These are phyloP conservation scores for Myrmecobius fasciatus DNA, from an alignment of 2,113 vertebrate species.

Conservation along the genomic window DNA sequence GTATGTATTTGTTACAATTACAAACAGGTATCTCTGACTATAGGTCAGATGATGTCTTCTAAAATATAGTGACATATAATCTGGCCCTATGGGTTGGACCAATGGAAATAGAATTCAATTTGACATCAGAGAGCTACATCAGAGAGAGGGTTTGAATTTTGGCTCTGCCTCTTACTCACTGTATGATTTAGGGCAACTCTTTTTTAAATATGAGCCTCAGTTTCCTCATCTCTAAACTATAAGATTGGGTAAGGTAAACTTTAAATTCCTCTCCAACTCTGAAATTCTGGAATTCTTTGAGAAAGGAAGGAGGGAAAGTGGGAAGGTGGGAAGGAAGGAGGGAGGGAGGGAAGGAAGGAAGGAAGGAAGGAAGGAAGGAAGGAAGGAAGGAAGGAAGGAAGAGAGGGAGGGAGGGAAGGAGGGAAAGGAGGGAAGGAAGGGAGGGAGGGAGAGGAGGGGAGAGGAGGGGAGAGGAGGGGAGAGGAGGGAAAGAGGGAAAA, in stretches of 20 bases:
- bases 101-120: neutral
- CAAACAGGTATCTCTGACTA: neutral
- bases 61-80: neutral
- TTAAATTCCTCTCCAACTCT: neutral
- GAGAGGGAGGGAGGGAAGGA: too few species aligned
- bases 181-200: conserved; percentile 22
- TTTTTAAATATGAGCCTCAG: neutral
- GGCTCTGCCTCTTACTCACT: neutral
- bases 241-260: neutral
- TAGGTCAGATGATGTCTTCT: neutral
- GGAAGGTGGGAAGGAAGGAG: rapidly evolving
- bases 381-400: too few species aligned
- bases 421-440: too few species aligned
- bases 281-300: neutral
- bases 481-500: too few species aligned
- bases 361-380: neutral
- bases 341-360: too few species aligned
- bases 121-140: neutral
- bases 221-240: neutral
- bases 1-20: neutral
- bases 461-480: too few species aligned
- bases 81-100: neutral
- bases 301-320: neutral
- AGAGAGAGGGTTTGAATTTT: neutral
- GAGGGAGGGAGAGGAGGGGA: rapidly evolving